Percentiles rank a stretch among this genome's conserved stretches.
Evolutionary conservation across 2,797 vertebrate genomes (phyloP).

Genomic region (Pseudochaenichthys georgianus): DNA sequence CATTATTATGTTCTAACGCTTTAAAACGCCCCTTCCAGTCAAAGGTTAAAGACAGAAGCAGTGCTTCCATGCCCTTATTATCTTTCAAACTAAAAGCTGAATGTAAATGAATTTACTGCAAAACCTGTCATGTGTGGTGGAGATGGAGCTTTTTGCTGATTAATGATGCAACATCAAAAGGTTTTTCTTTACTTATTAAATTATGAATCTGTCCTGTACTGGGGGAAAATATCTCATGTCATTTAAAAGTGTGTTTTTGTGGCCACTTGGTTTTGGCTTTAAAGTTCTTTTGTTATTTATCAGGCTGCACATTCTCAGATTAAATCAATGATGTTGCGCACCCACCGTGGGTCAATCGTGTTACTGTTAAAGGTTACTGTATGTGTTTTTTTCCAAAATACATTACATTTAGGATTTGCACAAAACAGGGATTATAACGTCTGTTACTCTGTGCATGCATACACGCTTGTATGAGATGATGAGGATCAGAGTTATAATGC

Average conservation of each 20-base stretch:
- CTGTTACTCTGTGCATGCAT: background rate
- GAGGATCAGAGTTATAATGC: slow-evolving; percentile 24
- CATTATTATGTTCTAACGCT: background rate
- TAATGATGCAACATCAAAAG: background rate
- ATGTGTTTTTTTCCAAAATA: background rate
- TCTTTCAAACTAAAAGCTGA: slow-evolving; percentile 1
- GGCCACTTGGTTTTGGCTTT: background rate
- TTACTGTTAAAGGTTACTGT: background rate
- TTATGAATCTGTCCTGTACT: background rate
- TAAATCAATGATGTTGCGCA: slow-evolving; percentile 1
- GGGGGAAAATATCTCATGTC: background rate
- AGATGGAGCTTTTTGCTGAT: slow-evolving; percentile 6
- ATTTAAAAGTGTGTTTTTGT: background rate
- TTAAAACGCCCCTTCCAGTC: background rate
- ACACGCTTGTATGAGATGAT: slow-evolving; percentile 20
- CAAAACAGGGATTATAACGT: slow-evolving; percentile 45
- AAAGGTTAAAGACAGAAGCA: slow-evolving; percentile 2
- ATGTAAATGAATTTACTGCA: background rate
- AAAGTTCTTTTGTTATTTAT: background rate
- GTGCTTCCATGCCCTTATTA: background rate
- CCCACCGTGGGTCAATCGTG: slow-evolving; percentile 9
- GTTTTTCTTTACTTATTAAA: background rate
- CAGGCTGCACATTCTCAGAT: background rate
- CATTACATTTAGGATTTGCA: slow-evolving; percentile 17
- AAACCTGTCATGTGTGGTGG: background rate